These are phyloP conservation scores for Aplysia californica DNA, from an alignment of 1,140 invertebrate genomes.

Conservation along the genomic window DNA sequence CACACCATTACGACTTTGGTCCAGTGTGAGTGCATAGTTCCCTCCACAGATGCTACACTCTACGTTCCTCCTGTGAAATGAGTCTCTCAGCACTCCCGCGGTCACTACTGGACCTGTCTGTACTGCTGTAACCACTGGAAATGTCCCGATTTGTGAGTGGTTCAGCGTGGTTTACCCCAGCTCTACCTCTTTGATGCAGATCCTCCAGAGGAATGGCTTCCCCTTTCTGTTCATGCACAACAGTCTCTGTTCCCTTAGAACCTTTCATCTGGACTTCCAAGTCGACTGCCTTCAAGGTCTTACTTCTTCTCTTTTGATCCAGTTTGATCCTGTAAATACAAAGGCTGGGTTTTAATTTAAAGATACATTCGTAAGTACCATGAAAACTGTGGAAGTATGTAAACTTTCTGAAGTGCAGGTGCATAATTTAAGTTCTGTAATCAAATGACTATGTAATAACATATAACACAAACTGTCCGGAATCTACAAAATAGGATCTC, in stretches of 20 bases:
- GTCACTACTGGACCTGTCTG: constrained; percentile 42
- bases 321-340: constrained; percentile 25
- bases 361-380: no score
- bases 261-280: constrained; percentile 17
- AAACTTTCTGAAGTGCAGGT: background rate
- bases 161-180: background rate
- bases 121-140: constrained; percentile 46
- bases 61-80: constrained; percentile 7
- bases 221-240: constrained; percentile 1
- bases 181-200: background rate
- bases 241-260: constrained; percentile 24
- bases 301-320: constrained; percentile 20
- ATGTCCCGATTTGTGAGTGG: constrained; percentile 26
- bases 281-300: constrained; percentile 14
- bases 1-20: no score
- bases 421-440: background rate
- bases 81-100: constrained; percentile 38
- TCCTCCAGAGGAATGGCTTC: constrained; percentile 13
- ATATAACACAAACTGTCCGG: background rate
- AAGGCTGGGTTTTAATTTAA: no score
- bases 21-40: no score
- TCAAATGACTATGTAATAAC: background rate
- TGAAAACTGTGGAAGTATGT: background rate
- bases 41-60: no score
- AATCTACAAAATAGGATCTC: background rate